Evolutionary conservation across 35 echinoderm and acorn worm species (phyloP).

Genomic region (Diadema setosum): DNA sequence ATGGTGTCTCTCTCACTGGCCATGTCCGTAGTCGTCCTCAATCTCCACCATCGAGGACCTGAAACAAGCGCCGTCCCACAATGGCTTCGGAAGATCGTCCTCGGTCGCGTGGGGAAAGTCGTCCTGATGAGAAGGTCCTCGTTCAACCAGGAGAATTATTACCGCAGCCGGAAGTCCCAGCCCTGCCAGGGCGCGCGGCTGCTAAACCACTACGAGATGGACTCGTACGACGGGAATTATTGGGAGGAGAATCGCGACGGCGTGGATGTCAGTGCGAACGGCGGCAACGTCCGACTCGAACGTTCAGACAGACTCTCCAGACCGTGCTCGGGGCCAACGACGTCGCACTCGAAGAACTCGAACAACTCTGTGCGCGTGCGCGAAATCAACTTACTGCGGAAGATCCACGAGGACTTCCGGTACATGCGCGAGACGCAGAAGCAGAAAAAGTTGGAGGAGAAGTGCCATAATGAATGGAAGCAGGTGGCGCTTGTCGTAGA

Average conservation of each 20-base stretch:
- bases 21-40: slow-evolving; percentile 95
- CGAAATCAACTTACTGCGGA: slow-evolving; percentile 60
- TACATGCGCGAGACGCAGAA: slow-evolving; percentile 40
- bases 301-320: slow-evolving; percentile 44
- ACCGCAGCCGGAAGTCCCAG: neutral
- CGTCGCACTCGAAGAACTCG: slow-evolving; percentile 44
- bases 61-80: slow-evolving; percentile 74
- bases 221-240: slow-evolving; percentile 35
- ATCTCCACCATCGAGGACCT: slow-evolving; percentile 88
- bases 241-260: neutral
- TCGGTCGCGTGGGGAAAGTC: slow-evolving; percentile 54
- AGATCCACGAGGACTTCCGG: slow-evolving; percentile 83
- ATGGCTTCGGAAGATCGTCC: slow-evolving; percentile 81
- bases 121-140: slow-evolving; percentile 66
- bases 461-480: slow-evolving; percentile 84
- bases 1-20: slow-evolving; percentile 93
- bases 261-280: neutral
- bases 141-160: neutral
- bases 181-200: neutral
- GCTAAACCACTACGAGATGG: slow-evolving; percentile 38
- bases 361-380: slow-evolving; percentile 42
- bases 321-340: slow-evolving; percentile 35
- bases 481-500: slow-evolving; percentile 95
- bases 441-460: slow-evolving; percentile 64
- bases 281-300: slow-evolving; percentile 15